Conservation (phyloP, 2,113 vertebrate genomes). For the Struthio camelus region DNA sequence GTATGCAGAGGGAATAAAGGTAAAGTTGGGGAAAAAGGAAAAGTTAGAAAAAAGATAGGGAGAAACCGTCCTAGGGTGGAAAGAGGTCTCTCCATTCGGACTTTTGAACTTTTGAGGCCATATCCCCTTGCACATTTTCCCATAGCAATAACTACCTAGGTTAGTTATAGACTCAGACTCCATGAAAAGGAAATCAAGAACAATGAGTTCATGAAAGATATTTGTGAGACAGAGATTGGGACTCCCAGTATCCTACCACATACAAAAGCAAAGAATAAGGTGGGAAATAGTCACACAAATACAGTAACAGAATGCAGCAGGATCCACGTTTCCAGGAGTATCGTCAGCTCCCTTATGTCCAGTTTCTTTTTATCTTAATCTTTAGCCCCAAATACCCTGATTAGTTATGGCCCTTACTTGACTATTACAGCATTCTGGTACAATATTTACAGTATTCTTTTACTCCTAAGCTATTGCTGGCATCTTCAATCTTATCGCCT, state of each 20-base stretch:
- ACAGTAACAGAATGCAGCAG: background rate
- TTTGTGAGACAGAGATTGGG: rapidly evolving
- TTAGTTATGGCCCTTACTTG: background rate
- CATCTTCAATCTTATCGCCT: background rate
- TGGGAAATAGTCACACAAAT: background rate
- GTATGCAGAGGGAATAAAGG: background rate
- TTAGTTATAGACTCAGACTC: no score
- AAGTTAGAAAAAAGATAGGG: background rate
- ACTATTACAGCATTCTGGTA: background rate
- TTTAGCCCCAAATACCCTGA: background rate
- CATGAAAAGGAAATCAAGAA: background rate
- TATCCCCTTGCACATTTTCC: background rate
- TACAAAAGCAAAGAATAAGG: background rate
- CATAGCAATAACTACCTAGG: background rate
- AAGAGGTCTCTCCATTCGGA: background rate
- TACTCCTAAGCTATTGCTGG: background rate
- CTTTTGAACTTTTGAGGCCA: background rate
- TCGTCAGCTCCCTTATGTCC: background rate
- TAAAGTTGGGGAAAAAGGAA: background rate
- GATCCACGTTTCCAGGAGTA: rapidly evolving
- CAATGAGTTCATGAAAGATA: rapidly evolving
- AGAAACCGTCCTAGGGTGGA: background rate
- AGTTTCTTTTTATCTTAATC: background rate
- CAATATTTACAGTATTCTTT: background rate
- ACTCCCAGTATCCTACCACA: background rate